Percentiles rank a stretch among this genome's conserved stretches.
These are phyloP conservation scores for Cydia pomonella DNA, from an alignment of 1,140 invertebrate genomes.

Conservation along the genomic window DNA sequence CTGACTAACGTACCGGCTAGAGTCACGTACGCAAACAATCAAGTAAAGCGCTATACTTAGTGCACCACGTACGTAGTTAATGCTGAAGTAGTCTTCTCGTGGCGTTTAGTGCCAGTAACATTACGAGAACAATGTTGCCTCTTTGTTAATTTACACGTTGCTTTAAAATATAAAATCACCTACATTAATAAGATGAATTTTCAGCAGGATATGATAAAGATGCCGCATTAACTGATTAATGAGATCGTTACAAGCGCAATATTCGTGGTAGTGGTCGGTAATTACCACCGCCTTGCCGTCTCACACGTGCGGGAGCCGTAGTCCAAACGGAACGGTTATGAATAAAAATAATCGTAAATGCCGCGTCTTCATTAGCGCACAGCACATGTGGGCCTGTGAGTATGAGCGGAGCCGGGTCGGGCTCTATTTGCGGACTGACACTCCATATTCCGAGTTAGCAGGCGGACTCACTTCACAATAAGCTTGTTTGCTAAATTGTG, in stretches of 20 bases:
- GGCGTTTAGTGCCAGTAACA: neutral
- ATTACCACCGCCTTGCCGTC: constrained; percentile 24
- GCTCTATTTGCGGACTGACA: constrained; percentile 52
- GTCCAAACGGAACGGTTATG: constrained; percentile 16
- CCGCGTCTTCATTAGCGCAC: constrained; percentile 57
- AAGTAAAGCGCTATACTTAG: constrained; percentile 47
- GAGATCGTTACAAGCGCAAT: constrained; percentile 19
- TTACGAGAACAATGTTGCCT: neutral
- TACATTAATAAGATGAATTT: constrained; percentile 15
- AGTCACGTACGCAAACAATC: constrained; percentile 53
- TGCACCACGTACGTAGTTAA: constrained; percentile 35
- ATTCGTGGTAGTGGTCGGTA: constrained; percentile 28
- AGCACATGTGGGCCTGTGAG: constrained; percentile 51
- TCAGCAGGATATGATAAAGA: constrained; percentile 25
- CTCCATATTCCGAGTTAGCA: constrained; percentile 44
- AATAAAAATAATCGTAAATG: constrained; percentile 49
- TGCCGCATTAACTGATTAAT: constrained; percentile 31
- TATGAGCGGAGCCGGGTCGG: constrained; percentile 42
- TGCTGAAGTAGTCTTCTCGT: constrained; percentile 9
- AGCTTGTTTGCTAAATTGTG: constrained; percentile 58
- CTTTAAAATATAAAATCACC: constrained; percentile 1
- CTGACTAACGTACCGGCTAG: constrained; percentile 51
- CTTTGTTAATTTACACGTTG: neutral
- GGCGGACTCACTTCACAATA: constrained; percentile 52
- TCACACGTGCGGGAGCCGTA: constrained; percentile 24